Conservation (phyloP, 2,797 vertebrate species). For the Gallinago stenura region DNA sequence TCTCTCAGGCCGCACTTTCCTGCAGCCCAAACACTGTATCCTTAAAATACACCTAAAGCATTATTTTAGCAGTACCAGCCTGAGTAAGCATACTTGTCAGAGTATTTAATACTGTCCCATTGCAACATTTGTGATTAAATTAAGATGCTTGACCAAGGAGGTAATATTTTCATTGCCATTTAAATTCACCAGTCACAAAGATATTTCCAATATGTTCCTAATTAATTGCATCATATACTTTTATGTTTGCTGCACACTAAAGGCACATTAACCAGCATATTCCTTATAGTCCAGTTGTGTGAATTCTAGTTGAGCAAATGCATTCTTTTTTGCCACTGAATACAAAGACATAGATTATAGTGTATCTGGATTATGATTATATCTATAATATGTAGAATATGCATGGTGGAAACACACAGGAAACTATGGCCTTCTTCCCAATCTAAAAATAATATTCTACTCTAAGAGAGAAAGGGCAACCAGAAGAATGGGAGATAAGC, state of each 20-base stretch:
- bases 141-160: conserved; percentile 45
- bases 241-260: conserved; percentile 14
- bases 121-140: conserved; percentile 23
- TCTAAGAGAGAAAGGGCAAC: not conserved
- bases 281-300: not conserved
- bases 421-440: not conserved
- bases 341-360: not conserved
- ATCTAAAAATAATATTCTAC: not conserved
- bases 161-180: conserved; percentile 41
- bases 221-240: conserved; percentile 60
- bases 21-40: not conserved
- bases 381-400: not conserved
- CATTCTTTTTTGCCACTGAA: not conserved
- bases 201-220: conserved; percentile 32
- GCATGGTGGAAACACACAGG: not conserved
- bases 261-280: not conserved
- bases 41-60: not conserved
- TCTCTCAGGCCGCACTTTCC: not conserved
- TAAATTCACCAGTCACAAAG: conserved; percentile 34
- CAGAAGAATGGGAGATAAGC: not conserved
- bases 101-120: not conserved
- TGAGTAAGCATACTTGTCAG: not conserved
- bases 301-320: not conserved
- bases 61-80: not conserved
- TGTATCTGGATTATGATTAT: not conserved